phyloP scores from a whole-genome alignment of 2,797 vertebrate genomes.

The Crypturellus tataupa region DNA sequence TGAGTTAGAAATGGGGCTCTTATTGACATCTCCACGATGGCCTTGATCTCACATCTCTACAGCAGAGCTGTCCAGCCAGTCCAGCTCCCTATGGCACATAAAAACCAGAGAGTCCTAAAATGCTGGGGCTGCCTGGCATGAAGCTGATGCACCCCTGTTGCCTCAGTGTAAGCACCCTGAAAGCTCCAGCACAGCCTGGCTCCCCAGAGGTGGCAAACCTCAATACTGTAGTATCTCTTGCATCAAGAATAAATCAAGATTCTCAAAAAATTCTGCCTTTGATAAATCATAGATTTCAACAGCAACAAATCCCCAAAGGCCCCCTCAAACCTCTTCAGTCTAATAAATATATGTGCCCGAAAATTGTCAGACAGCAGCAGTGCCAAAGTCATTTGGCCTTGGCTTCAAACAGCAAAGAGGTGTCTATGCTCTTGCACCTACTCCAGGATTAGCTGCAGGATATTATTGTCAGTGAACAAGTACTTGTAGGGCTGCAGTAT shows the following conservation, averaged over 20 bases:
- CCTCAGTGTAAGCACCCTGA: background rate
- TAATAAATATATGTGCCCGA: rapidly evolving
- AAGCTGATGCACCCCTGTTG: background rate
- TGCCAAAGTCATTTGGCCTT: background rate
- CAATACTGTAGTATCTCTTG: background rate
- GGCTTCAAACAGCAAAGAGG: background rate
- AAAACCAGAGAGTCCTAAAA: background rate
- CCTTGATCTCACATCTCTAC: background rate
- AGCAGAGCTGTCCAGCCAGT: background rate
- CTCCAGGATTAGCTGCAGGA: background rate
- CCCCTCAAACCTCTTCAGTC: background rate
- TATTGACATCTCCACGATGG: too few relatives aligned
- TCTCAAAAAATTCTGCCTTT: background rate
- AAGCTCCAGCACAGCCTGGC: background rate
- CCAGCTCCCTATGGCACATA: background rate
- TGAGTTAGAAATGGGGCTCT: too few relatives aligned
- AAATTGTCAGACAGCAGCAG: background rate
- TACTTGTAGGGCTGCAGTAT: background rate
- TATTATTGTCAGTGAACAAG: background rate
- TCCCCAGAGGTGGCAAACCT: background rate
- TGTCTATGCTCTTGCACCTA: background rate
- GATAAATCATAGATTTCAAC: background rate
- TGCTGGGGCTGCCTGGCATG: background rate
- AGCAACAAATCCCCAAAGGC: background rate
- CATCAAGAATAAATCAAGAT: background rate